Evolutionary conservation across 2,888 invertebrate genomes (phyloP), one percentile per base, ranked within the genome.

Genomic region (Tetragnatha montana): DNA sequence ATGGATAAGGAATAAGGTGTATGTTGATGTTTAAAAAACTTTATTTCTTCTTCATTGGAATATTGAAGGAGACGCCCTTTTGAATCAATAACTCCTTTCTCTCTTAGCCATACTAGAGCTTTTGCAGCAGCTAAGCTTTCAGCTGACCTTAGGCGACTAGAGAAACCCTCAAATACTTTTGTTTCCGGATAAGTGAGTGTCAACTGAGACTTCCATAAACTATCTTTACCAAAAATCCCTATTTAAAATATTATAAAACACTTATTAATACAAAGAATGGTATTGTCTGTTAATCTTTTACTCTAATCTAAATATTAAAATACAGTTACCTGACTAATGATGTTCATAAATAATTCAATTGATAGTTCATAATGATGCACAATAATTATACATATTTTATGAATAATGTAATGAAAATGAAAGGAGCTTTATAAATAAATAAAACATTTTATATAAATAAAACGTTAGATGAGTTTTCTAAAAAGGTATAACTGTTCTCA

Each of bases 31-130:
- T 78, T 79, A 22, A 68, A 50, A 14, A 91, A 73, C 50, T 70
- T 75, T 6, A 69, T 47, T 68, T 82, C 70, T 71, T 92, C 91
- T 14, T 89, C 81, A 49, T 69, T 71, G 35, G 91, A 87, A 82
- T 91, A 91, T 10, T 89, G 35, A 83, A 91, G 81, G 7, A 91
- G 90, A 49, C 79, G 81, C 6, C 83, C 91, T 6, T 91, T 88
- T 47, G 71, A 70, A 80, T 91, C 80, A 17, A 92, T 81, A 14
- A 88, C n/a, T 49, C 70, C 84, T 60, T 91, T 35, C 60, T 71
- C 73, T n/a, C 60, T 73, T 12, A 92, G 85, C 92, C 92, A 92
- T n/a, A 84, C 60, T 17, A 92, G 79, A n/a, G 91, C 91, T 87
- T 89, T 87, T n/a, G 50, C 71, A 8, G 91, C 80, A 68, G 87